phyloP scores from a whole-genome alignment of 2,888 invertebrate species.

The Tinea trinotella region DNA sequence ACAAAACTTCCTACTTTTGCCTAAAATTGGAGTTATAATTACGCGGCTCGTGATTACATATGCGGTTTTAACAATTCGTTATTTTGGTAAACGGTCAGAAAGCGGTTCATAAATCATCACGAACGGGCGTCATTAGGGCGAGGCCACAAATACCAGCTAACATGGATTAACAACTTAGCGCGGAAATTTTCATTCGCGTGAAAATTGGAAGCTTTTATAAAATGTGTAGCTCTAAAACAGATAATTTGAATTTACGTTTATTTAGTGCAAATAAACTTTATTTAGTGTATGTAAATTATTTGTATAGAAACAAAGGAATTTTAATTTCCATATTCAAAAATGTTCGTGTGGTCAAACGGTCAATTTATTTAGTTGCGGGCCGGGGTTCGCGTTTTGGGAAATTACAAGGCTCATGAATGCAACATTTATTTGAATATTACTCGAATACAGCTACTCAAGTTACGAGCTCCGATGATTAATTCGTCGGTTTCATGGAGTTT shows the following conservation, averaged over 20 bases:
- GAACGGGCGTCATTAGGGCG: slow-evolving; percentile 40
- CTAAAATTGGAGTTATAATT: slow-evolving; percentile 27
- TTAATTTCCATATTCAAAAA: background rate
- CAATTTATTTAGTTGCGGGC: slow-evolving; percentile 17
- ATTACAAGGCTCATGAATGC: slow-evolving; percentile 38
- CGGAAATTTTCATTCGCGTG: background rate
- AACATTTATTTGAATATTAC: slow-evolving; percentile 40
- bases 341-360: background rate
- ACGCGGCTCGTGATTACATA: slow-evolving; percentile 28
- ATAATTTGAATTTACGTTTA: background rate
- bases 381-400: slow-evolving; percentile 19
- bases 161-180: slow-evolving; percentile 8
- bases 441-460: slow-evolving; percentile 42
- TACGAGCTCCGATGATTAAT: slow-evolving; percentile 52
- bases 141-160: slow-evolving; percentile 25
- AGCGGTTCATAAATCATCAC: slow-evolving; percentile 52
- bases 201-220: background rate
- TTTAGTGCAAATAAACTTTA: background rate
- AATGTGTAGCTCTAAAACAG: background rate
- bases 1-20: slow-evolving; percentile 12
- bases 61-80: slow-evolving; percentile 41
- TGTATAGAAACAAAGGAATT: background rate
- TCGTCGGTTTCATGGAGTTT: slow-evolving; percentile 58
- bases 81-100: slow-evolving; percentile 52
- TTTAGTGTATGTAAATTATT: background rate